These are phyloP conservation scores for Urosaurus nigricauda DNA, from an alignment of 2,797 vertebrate genomes.

Conservation along the genomic window DNA sequence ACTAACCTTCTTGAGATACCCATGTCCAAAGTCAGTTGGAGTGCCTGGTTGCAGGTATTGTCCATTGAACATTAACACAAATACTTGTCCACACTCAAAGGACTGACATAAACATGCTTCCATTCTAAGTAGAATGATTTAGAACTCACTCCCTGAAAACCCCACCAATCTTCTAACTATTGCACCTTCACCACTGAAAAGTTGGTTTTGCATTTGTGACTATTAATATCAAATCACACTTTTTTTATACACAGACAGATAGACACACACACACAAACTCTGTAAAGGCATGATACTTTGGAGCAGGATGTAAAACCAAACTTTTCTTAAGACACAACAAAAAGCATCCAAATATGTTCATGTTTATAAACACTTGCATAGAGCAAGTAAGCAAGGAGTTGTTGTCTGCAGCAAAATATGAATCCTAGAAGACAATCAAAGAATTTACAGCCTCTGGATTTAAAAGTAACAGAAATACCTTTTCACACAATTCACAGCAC, in stretches of 20 bases:
- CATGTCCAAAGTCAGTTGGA: no score
- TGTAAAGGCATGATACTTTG: background rate
- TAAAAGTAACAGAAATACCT: slow-evolving; percentile 2
- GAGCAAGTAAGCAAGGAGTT: background rate
- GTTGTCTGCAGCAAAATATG: slow-evolving; percentile 8
- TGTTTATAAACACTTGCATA: background rate
- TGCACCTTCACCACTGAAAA: background rate
- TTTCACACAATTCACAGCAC: slow-evolving; percentile 4
- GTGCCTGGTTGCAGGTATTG: no score
- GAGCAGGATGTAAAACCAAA: background rate
- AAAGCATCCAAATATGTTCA: background rate
- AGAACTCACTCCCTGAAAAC: background rate
- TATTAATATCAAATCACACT: background rate
- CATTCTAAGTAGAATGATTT: background rate
- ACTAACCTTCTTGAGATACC: background rate
- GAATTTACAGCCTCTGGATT: slow-evolving; percentile 9
- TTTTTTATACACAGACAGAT: background rate
- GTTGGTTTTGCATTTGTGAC: background rate
- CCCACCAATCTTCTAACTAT: background rate
- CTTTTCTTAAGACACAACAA: background rate
- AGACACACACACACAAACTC: no score
- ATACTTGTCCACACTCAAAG: background rate
- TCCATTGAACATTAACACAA: background rate
- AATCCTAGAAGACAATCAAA: background rate
- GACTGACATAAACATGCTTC: background rate